These are phyloP conservation scores for Eira barbara DNA, from an alignment of 2,113 vertebrate genomes.

Conservation along the genomic window DNA sequence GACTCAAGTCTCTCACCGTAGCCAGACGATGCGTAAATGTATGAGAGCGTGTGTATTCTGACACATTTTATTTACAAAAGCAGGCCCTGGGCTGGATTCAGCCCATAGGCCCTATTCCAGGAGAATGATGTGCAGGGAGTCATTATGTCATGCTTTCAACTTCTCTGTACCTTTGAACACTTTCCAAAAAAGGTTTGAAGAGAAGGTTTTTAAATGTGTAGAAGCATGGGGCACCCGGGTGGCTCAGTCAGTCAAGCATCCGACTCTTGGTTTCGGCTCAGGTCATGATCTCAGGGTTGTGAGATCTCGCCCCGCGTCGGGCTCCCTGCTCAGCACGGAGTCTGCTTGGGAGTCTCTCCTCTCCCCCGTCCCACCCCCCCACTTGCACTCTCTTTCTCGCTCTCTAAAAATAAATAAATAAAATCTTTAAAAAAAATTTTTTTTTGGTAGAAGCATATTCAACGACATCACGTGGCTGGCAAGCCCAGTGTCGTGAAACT, in stretches of 20 bases:
- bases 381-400: background rate
- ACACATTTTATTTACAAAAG: background rate
- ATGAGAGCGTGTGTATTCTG: background rate
- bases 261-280: background rate
- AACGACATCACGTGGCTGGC: background rate
- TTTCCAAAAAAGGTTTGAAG: background rate
- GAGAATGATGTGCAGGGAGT: background rate
- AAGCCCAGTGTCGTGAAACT: background rate
- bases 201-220: background rate
- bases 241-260: accelerated
- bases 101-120: background rate
- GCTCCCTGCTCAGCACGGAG: background rate
- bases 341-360: background rate
- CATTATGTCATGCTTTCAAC: background rate
- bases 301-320: accelerated
- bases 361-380: background rate
- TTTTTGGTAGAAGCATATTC: background rate
- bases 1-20: background rate
- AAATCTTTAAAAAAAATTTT: background rate
- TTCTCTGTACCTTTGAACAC: background rate
- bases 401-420: background rate
- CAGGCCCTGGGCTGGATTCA: background rate
- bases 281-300: background rate
- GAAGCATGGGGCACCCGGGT: background rate
- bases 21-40: background rate